Evolutionary conservation across 2,113 vertebrate species (phyloP), one percentile per base, ranked within the genome.

Genomic region (Dascyllus trimaculatus): DNA sequence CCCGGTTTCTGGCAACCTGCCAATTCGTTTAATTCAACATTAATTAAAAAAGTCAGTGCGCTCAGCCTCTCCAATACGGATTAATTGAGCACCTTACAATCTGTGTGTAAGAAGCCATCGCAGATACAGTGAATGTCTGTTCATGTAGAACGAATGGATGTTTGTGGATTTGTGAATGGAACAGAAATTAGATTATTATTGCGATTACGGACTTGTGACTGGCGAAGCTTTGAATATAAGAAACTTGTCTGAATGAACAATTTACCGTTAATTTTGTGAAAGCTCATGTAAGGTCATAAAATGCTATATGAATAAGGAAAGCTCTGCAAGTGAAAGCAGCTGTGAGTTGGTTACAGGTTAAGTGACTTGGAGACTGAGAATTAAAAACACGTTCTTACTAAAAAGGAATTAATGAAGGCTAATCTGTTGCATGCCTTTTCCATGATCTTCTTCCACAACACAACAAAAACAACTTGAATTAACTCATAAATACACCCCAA

Each of bases 11-110:
- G 85, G 89, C 88, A 92, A 90, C 71, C 79, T 89, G 91, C 91
- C 93, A 94, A 88, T 91, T 92, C 46, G n/a, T 91, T 94, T 92
- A 93, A 91, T 93, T 92, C 85, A 81, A 88, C 86, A 82, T 93
- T 93, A 94, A 95, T 94, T 93, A 89, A 92, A 93, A 85, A 75
- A 74, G 71, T 85, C 87, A 69, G 84, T 29, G 66, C 60, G 53
- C 80, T 88, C 87, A 89, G 90, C 88, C 87, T 92, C 88, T 94
- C 75, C 46, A 87, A 88, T 74, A 61, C 35, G 79, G 93, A 93
- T 92, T 94, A 93, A 94, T 93, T 94, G 90, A 88, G 89, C 62
- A 75, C 68, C 82, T 89, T 75, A 61, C 77, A 91, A 88, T 90
- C 68, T 79, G 53, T 78, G 53, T 78, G 84, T 71, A 66, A 75